Evolutionary conservation across 2,797 vertebrate genomes (phyloP).

Genomic region (Rhynchonycteris naso): DNA sequence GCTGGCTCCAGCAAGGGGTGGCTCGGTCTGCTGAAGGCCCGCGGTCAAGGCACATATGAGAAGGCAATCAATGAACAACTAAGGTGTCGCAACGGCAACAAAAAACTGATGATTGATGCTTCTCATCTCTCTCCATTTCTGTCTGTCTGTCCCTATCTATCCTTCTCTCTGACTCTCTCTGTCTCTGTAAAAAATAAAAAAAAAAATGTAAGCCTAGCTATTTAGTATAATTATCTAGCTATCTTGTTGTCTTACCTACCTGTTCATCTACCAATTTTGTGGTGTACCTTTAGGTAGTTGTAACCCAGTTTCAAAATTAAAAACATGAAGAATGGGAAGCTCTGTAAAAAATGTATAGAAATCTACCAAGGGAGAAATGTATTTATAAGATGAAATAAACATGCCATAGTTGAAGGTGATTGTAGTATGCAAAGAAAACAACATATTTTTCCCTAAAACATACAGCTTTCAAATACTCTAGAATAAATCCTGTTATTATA

Average conservation of each 20-base stretch:
- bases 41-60: too few species aligned
- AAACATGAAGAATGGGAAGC: neutral
- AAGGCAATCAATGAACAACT: too few species aligned
- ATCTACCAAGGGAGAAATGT: neutral
- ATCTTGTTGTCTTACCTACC: neutral
- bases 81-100: too few species aligned
- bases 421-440: neutral
- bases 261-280: conserved; percentile 6
- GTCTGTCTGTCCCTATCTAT: too few species aligned
- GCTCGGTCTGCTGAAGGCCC: too few species aligned
- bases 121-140: too few species aligned
- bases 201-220: neutral
- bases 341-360: conserved; percentile 24
- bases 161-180: too few species aligned
- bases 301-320: conserved; percentile 41
- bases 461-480: neutral
- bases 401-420: neutral
- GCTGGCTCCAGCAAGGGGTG: too few species aligned
- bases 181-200: neutral
- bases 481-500: neutral
- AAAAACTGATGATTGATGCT: too few species aligned
- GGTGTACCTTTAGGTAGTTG: neutral
- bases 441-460: neutral
- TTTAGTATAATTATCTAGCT: conserved; percentile 39
- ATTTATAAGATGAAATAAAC: conserved; percentile 13